Conservation (phyloP, 2,888 invertebrate species). For the Lycocerus yunnanus region DNA sequence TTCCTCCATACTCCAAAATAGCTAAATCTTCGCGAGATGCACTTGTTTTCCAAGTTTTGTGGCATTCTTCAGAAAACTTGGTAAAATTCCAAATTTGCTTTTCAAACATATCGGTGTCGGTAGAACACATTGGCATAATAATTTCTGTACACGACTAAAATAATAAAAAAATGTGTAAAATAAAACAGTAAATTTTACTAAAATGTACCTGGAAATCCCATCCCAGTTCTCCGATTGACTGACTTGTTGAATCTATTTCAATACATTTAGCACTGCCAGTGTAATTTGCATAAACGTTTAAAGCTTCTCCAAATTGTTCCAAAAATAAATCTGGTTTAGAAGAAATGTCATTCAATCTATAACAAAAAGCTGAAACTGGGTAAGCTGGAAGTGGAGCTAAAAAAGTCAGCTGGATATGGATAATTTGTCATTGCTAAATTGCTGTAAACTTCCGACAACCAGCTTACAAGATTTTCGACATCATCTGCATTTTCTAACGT, state of each 20-base stretch:
- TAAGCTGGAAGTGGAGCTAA: conserved; percentile 81
- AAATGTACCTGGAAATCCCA: conserved; percentile 81
- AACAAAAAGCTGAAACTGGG: conserved; percentile 74
- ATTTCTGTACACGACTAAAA: conserved; percentile 90
- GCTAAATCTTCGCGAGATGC: conserved; percentile 68
- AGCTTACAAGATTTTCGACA: conserved; percentile 65
- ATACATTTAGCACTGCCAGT: conserved; percentile 74
- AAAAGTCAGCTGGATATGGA: conserved; percentile 86
- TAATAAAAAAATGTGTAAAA: neutral
- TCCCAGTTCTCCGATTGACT: conserved; percentile 66
- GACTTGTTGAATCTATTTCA: conserved; percentile 62
- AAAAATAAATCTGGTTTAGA: conserved; percentile 61
- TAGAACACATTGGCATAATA: conserved; percentile 91
- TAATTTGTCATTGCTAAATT: conserved; percentile 95
- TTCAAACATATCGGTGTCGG: conserved; percentile 81
- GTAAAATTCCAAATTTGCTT: conserved; percentile 74
- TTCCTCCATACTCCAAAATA: conserved; percentile 80
- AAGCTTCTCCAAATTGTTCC: conserved; percentile 66
- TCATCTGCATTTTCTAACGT: conserved; percentile 65
- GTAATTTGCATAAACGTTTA: conserved; percentile 82
- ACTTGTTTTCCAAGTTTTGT: conserved; percentile 67
- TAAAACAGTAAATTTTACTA: neutral
- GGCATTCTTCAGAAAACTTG: conserved; percentile 69
- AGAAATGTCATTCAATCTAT: conserved; percentile 56
- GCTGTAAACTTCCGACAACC: conserved; percentile 73